Base-by-base conservation (phyloP, 2,888 invertebrate genomes). In the Nemotelus nigrinus region DNA sequence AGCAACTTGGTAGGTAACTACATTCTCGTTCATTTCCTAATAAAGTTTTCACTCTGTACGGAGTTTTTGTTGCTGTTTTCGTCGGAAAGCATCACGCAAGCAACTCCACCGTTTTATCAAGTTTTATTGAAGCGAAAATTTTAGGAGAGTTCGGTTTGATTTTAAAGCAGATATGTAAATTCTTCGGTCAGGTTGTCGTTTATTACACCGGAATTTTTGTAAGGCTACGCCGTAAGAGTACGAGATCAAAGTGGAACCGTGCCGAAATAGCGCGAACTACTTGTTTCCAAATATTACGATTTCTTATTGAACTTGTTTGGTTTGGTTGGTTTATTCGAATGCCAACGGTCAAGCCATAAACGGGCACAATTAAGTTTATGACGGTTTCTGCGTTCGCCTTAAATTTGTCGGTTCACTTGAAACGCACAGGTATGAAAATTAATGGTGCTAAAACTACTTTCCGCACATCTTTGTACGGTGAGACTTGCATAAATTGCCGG, bases 341-440 rank as follows among this genome's bases (percentile, higher is more conserved):
- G 39, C 44, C 39, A 45, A 70, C 45, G 10, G 70, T 41, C 50
- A 3, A 53, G 55, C 41, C 39, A 55, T 70, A 70, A 70, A 70
- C 8, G 53, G 70, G 55, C 53, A 70, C 70, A 70, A 70, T 70
- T 70, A 70, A 70, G 55, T 70, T 70, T 70, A 70, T 70, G 70
- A 53, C 70, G 44, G 70, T 48, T 2, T 6, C 41, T 50, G n/a
- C 43, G 55, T 70, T 55, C 43, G 41, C 41, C 47, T 65, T 65
- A 68, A 68, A 68, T 41, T 68, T 50, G 53, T 53, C 43, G 70
- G 53, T 55, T 44, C 44, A 48, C 53, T n/a, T 68, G 68, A 50
- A 68, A 53, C 10, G 41, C 44, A 53, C 70, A 70, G 70, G 70
- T 68, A 68, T 7, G 44, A n/a, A 70, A 70, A 70, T 70, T 55